Evolutionary conservation across 2,113 vertebrate genomes (phyloP).

Genomic region (Pygoscelis antarcticus): DNA sequence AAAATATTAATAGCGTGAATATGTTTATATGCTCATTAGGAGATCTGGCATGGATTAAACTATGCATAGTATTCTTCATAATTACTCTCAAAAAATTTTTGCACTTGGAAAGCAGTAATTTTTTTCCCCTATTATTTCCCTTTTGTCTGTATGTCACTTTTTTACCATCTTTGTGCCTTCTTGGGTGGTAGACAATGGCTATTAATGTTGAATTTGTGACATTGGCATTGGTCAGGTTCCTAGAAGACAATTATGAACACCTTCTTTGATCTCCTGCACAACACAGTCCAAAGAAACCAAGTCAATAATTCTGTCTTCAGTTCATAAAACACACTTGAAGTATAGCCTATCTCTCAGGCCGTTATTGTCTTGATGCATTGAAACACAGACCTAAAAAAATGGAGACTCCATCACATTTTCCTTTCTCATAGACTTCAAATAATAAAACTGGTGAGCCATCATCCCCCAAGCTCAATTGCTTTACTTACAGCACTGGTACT

Average conservation of each 20-base stretch:
- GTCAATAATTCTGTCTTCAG: constrained; percentile 45
- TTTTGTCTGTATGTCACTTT: background rate
- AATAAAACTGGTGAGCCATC: background rate
- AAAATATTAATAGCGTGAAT: background rate
- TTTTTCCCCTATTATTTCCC: background rate
- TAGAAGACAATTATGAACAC: background rate
- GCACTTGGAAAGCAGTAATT: background rate
- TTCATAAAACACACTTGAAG: constrained; percentile 44
- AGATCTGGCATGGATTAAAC: background rate
- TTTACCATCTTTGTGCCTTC: background rate
- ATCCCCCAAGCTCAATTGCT: background rate
- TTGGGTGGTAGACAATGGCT: background rate
- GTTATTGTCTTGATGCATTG: constrained; percentile 19
- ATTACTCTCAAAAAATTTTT: background rate
- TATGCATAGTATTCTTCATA: background rate
- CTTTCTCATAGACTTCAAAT: constrained; percentile 42
- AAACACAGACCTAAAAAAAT: constrained; percentile 5
- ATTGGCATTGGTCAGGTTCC: background rate
- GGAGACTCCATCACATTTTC: constrained; percentile 1
- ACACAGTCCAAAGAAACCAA: background rate
- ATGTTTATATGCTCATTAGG: background rate
- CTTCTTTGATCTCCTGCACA: constrained; percentile 33
- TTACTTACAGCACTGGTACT: background rate
- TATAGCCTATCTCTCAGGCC: constrained; percentile 32
- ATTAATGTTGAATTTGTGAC: background rate